phyloP scores from a whole-genome alignment of 2,797 vertebrate species.

The Cheirogaleus major region DNA sequence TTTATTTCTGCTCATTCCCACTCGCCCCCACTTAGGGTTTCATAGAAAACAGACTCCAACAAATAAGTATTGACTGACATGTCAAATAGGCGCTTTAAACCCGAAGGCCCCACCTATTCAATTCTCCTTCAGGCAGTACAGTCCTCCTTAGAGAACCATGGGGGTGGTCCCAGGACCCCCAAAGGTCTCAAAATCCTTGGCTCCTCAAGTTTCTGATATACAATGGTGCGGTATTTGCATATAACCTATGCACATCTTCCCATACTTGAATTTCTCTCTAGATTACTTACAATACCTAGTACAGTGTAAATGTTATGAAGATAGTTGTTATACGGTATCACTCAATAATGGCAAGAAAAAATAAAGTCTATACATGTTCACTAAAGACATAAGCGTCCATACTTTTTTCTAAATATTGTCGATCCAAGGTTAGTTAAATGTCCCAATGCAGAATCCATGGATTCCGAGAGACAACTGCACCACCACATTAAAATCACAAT shows the following conservation, averaged over 20 bases:
- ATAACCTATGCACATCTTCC: background rate
- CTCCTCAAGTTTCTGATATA: background rate
- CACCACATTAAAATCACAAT: background rate
- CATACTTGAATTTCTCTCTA: background rate
- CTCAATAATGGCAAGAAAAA: background rate
- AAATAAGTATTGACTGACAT: background rate
- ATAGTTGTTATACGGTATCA: background rate
- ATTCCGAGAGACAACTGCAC: background rate
- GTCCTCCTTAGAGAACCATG: background rate
- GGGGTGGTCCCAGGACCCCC: background rate
- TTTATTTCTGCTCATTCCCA: background rate
- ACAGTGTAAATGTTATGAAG: background rate
- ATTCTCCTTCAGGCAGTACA: background rate
- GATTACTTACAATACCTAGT: background rate
- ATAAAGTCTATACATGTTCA: background rate
- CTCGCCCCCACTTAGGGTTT: rapidly evolving
- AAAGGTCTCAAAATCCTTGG: background rate
- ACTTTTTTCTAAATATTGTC: background rate
- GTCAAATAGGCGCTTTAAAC: background rate
- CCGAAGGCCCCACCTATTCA: background rate
- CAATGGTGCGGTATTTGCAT: background rate
- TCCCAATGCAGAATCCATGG: background rate
- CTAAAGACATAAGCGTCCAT: background rate
- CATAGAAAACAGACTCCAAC: background rate
- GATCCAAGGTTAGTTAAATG: background rate